phyloP scores from a whole-genome alignment of 2,888 invertebrate species.

The Microctonus aethiopoides region DNA sequence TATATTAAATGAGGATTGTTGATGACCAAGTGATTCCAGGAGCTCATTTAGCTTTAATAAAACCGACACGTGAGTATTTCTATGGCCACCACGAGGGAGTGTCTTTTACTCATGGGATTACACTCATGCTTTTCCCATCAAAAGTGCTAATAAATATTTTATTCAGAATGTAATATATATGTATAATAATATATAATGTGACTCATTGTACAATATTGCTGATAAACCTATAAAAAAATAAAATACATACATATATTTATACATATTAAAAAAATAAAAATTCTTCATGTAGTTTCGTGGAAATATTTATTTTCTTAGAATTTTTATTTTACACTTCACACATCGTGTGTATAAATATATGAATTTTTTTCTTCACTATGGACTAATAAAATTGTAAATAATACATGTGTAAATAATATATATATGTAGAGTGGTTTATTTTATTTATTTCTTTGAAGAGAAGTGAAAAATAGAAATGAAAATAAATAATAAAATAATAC shows the following conservation, averaged over 20 bases:
- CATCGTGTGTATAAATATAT: neutral
- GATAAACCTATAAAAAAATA: neutral
- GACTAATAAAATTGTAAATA: neutral
- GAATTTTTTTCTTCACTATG: neutral
- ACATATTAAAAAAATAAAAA: neutral
- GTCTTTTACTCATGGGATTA: conserved; percentile 16
- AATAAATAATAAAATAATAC: neutral
- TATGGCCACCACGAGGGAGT: conserved; percentile 13
- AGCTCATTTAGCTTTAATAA: conserved; percentile 19
- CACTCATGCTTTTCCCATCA: neutral
- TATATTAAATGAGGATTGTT: neutral
- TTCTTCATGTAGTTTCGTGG: neutral
- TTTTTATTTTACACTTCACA: neutral
- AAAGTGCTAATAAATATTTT: conserved; percentile 19
- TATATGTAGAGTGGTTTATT: neutral
- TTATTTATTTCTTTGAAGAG: neutral
- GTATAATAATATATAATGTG: neutral
- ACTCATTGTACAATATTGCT: neutral
- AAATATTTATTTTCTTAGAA: neutral
- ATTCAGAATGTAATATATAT: neutral
- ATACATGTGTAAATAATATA: neutral
- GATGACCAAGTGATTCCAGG: neutral
- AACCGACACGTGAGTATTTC: conserved; percentile 20
- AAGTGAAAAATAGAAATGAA: neutral
- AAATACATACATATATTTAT: no score